Conservation (phyloP, 2,113 vertebrate genomes). For the rabbit (Oryctolagus cuniculus) region mOryCun1.1 NC_091441.1:103121001-103121500, state of each 20-base stretch:
- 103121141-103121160: background rate
- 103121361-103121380: background rate
- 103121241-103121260: background rate
- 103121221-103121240: background rate
- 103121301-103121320: background rate
- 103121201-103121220: background rate
- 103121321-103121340: background rate
- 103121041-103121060: background rate
- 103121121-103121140: background rate
- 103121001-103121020: background rate
- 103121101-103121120: background rate
- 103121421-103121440: background rate
- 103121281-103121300: background rate
- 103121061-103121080: background rate
- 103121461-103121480: background rate
- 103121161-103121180: background rate
- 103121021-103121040: background rate
- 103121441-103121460: background rate
- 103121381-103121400: background rate
- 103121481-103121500: background rate
- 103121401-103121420: background rate
- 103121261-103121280: background rate
- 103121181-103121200: background rate
- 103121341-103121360: background rate
- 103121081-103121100: conserved; percentile 32